Evolutionary conservation across 2,888 invertebrate species (phyloP).

Genomic region (Harpalus rubripes): DNA sequence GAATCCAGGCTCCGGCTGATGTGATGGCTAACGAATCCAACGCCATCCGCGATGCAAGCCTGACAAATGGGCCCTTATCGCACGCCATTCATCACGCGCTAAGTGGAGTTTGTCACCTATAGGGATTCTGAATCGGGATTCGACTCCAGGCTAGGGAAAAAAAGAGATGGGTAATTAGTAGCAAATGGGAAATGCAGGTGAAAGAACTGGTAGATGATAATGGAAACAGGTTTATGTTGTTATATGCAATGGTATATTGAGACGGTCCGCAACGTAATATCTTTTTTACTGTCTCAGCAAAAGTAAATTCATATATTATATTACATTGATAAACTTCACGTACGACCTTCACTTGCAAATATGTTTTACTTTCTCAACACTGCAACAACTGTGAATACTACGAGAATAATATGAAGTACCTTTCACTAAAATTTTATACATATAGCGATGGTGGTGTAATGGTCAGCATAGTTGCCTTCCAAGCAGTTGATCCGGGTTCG

Average conservation of each 20-base stretch:
- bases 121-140: not conserved
- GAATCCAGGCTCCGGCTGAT: not conserved
- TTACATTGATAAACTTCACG: no score
- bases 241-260: no score
- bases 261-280: no score
- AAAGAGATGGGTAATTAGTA: not conserved
- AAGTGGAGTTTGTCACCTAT: conserved; percentile 62
- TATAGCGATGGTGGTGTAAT: conserved; percentile 40
- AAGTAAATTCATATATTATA: no score
- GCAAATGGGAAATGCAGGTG: not conserved
- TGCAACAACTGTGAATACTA: no score
- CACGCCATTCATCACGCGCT: conserved; percentile 60
- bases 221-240: no score
- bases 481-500: conserved; percentile 67
- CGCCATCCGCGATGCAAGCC: conserved; percentile 58
- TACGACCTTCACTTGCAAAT: no score
- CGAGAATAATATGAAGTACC: no score
- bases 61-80: conserved; percentile 64
- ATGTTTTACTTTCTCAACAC: no score
- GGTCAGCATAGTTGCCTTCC: conserved; percentile 58
- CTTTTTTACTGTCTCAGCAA: no score
- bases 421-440: not conserved
- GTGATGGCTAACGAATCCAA: conserved; percentile 38
- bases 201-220: not conserved
- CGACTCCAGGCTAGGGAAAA: not conserved